Base-by-base conservation (phyloP, 2,888 invertebrate genomes). In the Rhingia campestris region DNA sequence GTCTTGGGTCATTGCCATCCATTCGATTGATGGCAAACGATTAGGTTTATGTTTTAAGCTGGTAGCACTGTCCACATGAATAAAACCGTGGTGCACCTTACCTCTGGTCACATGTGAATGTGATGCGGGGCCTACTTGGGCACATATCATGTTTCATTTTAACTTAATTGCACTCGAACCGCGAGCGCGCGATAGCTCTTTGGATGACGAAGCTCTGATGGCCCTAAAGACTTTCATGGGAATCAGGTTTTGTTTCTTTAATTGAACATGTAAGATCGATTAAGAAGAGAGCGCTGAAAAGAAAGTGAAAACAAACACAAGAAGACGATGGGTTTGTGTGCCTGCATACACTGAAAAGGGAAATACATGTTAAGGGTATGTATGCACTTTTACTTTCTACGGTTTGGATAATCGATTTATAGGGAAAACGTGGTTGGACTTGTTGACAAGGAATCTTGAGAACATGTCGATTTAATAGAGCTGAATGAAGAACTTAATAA, bases 1-100 rank as follows among this genome's bases (percentile, higher is more conserved):
- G 75, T 70, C 74, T 51, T 70, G 69, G 81, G 81, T 81, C 81
- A 72, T 77, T 82, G 81, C 77, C 77, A 56, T 10, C 30, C 51
- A 41, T 63, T 67, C 61, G 56, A 77, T 67, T 77, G 81, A 72
- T 61, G 72, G 77, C 49, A 49, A 58, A 49, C 66, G 54, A 81
- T 76, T 76, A 66, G 53, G 43, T 72, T 70, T 66, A 59, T 74
- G 66, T 39, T 49, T 66, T 30, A 39, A n/a, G 51, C 61, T 53
- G 4, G 12, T 37, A 45, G 3, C 61, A 64, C n/a, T 33, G 39
- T 12, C 49, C 33, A 56, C 54, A 59, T 41, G 49, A 30, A 41
- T 80, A 45, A 43, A 54, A 14, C 45, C 53, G 56, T 32, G 37
- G 33, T 72, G 49, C 66, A 77, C 81, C 81, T 81, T 72, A 61